Evolutionary conservation across 2,797 vertebrate species (phyloP).

Genomic region (Protosalanx chinensis): DNA sequence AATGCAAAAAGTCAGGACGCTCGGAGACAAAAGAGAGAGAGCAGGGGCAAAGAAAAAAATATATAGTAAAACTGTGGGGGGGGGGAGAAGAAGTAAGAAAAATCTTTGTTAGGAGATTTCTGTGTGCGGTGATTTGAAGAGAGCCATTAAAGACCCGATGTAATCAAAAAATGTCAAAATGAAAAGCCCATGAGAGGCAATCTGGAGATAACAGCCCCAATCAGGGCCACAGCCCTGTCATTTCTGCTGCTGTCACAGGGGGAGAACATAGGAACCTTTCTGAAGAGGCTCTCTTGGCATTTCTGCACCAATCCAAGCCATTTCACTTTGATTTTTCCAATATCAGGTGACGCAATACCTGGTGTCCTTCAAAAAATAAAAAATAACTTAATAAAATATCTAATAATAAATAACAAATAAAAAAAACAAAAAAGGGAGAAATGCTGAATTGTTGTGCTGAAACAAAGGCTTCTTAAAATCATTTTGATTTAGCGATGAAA

Average conservation of each 20-base stretch:
- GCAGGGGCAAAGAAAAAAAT: not conserved
- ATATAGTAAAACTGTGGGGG: not conserved
- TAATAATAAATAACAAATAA: not conserved
- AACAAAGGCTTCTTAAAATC: no score
- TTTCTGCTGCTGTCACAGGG: constrained; percentile 14
- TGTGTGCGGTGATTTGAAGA: constrained; percentile 2
- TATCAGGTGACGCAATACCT: constrained; percentile 21
- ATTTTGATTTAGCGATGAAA: no score
- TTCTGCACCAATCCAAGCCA: constrained; percentile 28
- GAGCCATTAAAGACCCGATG: constrained; percentile 17
- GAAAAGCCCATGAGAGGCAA: constrained; percentile 30
- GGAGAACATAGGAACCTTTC: constrained; percentile 3
- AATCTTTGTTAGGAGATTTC: constrained; percentile 19
- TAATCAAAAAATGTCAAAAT: constrained; percentile 34
- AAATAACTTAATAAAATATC: not conserved
- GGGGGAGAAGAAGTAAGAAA: not conserved
- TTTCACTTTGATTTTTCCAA: constrained; percentile 23
- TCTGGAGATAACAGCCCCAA: constrained; percentile 33
- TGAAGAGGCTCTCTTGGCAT: constrained; percentile 26
- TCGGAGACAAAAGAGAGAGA: not conserved
- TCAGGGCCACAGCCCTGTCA: constrained; percentile 20
- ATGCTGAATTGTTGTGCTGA: no score
- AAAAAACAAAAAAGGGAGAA: no score
- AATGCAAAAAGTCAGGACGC: not conserved
- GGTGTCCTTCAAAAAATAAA: constrained; percentile 9